phyloP scores from a whole-genome alignment of 2,888 invertebrate genomes.

The Hirtodrosophila trivittata region DNA sequence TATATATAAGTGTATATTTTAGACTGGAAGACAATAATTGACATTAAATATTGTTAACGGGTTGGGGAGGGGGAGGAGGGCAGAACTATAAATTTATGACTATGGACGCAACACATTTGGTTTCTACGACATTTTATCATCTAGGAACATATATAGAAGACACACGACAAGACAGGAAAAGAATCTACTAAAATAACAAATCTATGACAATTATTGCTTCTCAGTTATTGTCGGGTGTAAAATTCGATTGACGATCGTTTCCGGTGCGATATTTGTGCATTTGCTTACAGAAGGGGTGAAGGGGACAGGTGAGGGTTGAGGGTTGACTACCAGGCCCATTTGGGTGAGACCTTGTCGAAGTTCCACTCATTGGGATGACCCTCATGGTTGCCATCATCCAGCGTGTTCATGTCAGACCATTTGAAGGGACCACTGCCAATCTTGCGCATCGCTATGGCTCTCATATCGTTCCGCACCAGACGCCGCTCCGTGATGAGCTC shows the following conservation, averaged over 20 bases:
- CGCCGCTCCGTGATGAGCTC: conserved; percentile 81
- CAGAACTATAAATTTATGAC: conserved; percentile 47
- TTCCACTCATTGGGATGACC: conserved; percentile 84
- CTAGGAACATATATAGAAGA: conserved; percentile 58
- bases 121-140: conserved; percentile 35
- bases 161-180: conserved; percentile 26
- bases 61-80: neutral
- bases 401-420: conserved; percentile 80
- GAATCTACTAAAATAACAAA: conserved; percentile 16
- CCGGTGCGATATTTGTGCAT: conserved; percentile 11
- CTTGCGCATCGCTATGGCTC: conserved; percentile 79
- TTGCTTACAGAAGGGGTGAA: neutral
- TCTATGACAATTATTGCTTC: conserved; percentile 45
- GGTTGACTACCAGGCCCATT: conserved; percentile 81
- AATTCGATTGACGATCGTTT: conserved; percentile 56
- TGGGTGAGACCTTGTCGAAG: conserved; percentile 82
- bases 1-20: neutral
- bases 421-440: conserved; percentile 80
- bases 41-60: conserved; percentile 29
- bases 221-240: conserved; percentile 34
- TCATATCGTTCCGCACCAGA: conserved; percentile 82
- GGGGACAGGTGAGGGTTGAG: too few species aligned
- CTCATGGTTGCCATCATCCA: conserved; percentile 75
- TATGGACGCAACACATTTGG: conserved; percentile 64
- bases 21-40: conserved; percentile 65